Evolutionary conservation across 2,888 invertebrate species (phyloP), one percentile per base, ranked within the genome.

Genomic region (Marasmarcha lunaedactyla): DNA sequence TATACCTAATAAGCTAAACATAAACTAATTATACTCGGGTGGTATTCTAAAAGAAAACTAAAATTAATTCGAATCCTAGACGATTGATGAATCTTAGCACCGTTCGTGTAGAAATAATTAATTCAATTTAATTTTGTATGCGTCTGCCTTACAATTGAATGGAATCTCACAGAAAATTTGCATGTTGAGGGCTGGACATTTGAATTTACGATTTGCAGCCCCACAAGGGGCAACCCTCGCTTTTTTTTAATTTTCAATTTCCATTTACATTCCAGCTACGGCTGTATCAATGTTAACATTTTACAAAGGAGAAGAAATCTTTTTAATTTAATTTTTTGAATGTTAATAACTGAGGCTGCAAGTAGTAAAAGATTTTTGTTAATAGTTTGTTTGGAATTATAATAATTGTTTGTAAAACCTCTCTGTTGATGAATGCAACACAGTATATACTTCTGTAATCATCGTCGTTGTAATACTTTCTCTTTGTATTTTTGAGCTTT

Each of bases 161-260:
- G 63, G 70, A 62, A 69, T 63, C 13, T 35, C 54, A 63, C 60
- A 55, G 63, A 63, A 73, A 77, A 81, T 79, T 79, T 78, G 71
- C 79, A 78, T 79, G 70, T 71, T 68, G 68, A 71, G 70, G 71
- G 71, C 70, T 73, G 76, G 72, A 78, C 79, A 76, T 81, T 79
- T 78, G 76, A 79, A 83, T 81, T 83, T 81, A 79, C 79, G 81
- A 70, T 74, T 73, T 66, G 49, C 62, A 67, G 57, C 72, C 78
- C 74, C 71, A 66, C 50, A 54, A 48, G 63, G 58, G 48, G 54
- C 70, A 69, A 74, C 78, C 79, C 78, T 77, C 76, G 68, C 68
- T 57, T 72, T 78, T 9, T 77, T 78, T 77, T 72, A 74, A 79
- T 78, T 81, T 81, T 81, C 79, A 77, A 78, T 79, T 81, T 78